Evolutionary conservation across 2,888 invertebrate genomes (phyloP), one percentile per base, ranked within the genome.

Genomic region (Erannis defoliaria): DNA sequence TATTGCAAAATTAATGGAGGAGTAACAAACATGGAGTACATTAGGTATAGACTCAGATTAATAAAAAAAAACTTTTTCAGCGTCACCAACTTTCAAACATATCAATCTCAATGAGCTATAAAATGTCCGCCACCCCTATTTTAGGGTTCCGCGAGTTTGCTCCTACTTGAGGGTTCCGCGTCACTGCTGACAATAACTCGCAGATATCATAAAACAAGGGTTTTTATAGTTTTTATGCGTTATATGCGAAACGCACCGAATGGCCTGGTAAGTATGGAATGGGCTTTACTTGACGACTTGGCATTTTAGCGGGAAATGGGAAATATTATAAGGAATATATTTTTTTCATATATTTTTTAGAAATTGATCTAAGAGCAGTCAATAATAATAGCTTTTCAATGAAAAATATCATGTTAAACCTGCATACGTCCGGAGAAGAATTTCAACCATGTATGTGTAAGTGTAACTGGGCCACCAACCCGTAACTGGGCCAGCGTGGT

Each of bases 151-250:
- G 80, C 76, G 63, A 50, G 14, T 50, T 37, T 14, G 10, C 26
- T 26, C 21, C 46, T 35, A 35, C 14, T 38, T 40, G 26, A 51
- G 46, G 68, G 73, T 72, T 74, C 73, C 79, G 81, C 76, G 60
- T 82, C 81, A 83, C 80, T 82, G 80, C 81, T 66, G 64, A 75
- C 77, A 68, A 80, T 82, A 81, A 82, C 78, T 81, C 79, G 77
- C 82, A 82, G 81, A 72, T 74, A 74, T 75, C 77, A 81, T 82
- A 81, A 81, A 77, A 72, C 78, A 75, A 71, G 68, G 40, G 42
- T 61, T 61, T 58, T 49, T 48, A 59, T 61, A 53, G 16, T 31
- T 19, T 46, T 46, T 46, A 46, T 45, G 45, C 26, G 43, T 46
- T 40, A 16, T 8, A 29, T 21, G 12, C 29, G 49, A 45, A 16